Base-by-base conservation (phyloP, 2,888 invertebrate genomes). In the Adela reaumurella region DNA sequence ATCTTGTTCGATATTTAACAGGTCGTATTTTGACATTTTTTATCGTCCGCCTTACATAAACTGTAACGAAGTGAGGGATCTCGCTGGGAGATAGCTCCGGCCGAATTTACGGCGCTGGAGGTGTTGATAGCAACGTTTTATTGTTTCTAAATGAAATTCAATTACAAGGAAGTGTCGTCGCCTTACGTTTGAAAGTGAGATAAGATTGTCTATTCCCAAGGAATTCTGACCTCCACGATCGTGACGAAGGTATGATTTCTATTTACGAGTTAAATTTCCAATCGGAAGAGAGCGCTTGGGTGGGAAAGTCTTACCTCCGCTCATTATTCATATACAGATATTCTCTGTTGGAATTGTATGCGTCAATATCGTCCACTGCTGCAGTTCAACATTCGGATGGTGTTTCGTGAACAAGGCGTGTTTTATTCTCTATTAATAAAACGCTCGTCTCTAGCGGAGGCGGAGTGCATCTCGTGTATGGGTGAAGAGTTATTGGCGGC, bases 1-100 rank as follows among this genome's bases (percentile, higher is more conserved):
- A 57, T 61, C 62, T 63, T 63, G 60, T 58, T 55, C 53, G 62
- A 65, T 64, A 59, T 65, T 65, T 65, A 64, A 66, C 67, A 65
- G 65, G 60, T 66, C 66, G 66, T 67, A 67, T 68, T 67, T 67
- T 65, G 68, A 63, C 60, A 60, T 64, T 59, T 57, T 68, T 68
- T 68, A 67, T 65, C 56, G 62, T 56, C 57, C 51, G 44, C 49
- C 52, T 54, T 57, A 58, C 56, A 60, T 61, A 62, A 63, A 60
- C 57, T 45, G 49, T 52, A 50, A 41, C 20, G 48, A 46, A 43
- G 42, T 19, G 17, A 16, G 46, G 44, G 16, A 47, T 54, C 50
- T 47, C 46, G 24, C 24, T 24, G 5, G 6, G 35, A 35, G 17
- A 20, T 45, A 45, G 41, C 18, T 14, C 17, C 14, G 19, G 16